Evolutionary conservation across 2,797 vertebrate species (phyloP), one percentile per base, ranked within the genome.

Genomic region (Thamnophis elegans): DNA sequence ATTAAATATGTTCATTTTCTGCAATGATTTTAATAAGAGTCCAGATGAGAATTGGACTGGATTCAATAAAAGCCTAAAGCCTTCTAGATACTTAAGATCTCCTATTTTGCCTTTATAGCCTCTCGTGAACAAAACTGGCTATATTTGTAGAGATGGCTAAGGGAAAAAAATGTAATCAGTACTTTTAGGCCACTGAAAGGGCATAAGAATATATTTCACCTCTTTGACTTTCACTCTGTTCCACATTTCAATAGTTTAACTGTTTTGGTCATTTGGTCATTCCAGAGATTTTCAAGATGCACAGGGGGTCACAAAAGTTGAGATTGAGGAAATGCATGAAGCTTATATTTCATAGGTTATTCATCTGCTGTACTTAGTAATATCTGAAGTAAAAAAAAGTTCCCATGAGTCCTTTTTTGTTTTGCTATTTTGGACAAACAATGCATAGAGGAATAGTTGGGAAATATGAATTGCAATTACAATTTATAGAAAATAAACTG

Each of bases 401-500:
- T 20, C 25, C 47, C 0, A 14, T 26, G 51, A 47, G 22, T 51
- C 25, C 42, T 51, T 53, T 85, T 42, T 78, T 47, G 4, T 85
- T 53, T 85, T 85, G 47, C 26, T 53, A 26, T 14, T 85, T 85
- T 14, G 26, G 11, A 51, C 26, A 51, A 85, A 53, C 51, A 85
- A 26, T n/a, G n/a, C 28, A n/a, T 8, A 85, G 26, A 85, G 10
- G 32, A 42, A 78, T 42, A 22, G 18, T 42, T 78, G 82, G 5
- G 51, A 28, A 28, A 42, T 82, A 82, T 82, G 42, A 42, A 20
- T 85, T 85, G 28, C 51, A 26, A 58, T 36, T 87, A 58, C 86
- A 36, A 94, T 94, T 93, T 91, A 0, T 18, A 87, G 26, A n/a
- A 32, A 87, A 56, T n/a, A 90, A 85, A 22, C 54, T 56, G n/a